Percentiles rank a stretch among this genome's conserved stretches.
Evolutionary conservation across 30 jellyfish, hydroid and myxozoan genomes (phyloP).

Genomic region (Catostylus mosaicus): DNA sequence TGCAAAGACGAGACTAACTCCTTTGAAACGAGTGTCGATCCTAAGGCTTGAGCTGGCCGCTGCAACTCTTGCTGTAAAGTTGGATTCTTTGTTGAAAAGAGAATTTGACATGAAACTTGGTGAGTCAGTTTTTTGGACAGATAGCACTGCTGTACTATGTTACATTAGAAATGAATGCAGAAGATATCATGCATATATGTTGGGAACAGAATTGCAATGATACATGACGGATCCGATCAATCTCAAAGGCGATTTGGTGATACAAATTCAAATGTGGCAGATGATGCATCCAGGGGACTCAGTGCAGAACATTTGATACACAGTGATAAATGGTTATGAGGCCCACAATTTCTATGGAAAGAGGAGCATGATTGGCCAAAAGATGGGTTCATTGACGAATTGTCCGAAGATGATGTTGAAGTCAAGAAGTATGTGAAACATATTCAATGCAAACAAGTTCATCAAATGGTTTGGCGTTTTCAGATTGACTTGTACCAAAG

Average conservation of each 20-base stretch:
- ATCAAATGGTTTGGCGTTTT: constrained; percentile 22
- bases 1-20: constrained; percentile 48
- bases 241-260: background rate
- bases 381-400: background rate
- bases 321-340: constrained; percentile 33
- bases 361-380: constrained; percentile 39
- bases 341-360: constrained; percentile 51
- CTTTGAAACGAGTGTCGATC: constrained; percentile 36
- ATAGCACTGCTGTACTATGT: constrained; percentile 59
- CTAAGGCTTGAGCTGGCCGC: constrained; percentile 63
- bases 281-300: constrained; percentile 5
- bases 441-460: constrained; percentile 6
- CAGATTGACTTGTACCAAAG: constrained; percentile 16
- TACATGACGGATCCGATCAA: background rate
- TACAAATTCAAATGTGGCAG: background rate
- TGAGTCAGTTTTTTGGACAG: constrained; percentile 60
- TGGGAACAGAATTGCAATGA: constrained; percentile 27
- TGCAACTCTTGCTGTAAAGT: constrained; percentile 58
- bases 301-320: constrained; percentile 20
- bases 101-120: constrained; percentile 52
- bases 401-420: constrained; percentile 43
- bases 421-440: constrained; percentile 25
- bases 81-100: constrained; percentile 11
- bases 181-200: constrained; percentile 32
- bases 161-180: constrained; percentile 41